phyloP scores from a whole-genome alignment of 2,797 vertebrate species.

The Enteromius treurensis region DNA sequence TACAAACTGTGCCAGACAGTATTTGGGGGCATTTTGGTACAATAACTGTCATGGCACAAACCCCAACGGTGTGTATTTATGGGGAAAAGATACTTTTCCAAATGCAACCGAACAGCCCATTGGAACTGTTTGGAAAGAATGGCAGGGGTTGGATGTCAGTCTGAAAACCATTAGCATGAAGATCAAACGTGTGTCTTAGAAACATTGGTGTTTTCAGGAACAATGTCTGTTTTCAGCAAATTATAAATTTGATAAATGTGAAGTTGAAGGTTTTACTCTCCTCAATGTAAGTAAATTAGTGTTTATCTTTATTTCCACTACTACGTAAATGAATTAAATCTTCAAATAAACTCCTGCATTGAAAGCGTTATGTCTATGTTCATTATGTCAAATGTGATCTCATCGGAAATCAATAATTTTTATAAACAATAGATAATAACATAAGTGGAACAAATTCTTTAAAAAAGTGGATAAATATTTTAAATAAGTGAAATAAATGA shows the following conservation, averaged over 20 bases:
- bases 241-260: neutral
- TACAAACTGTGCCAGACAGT: constrained; percentile 51
- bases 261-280: neutral
- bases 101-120: no score
- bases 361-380: neutral
- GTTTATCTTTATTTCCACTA: neutral
- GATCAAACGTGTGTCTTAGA: neutral
- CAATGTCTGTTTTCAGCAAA: no score
- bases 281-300: neutral
- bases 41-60: fast-evolving
- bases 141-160: neutral
- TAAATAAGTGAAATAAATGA: no score
- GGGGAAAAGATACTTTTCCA: neutral
- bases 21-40: neutral
- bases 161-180: neutral
- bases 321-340: neutral
- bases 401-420: no score
- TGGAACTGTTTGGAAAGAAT: neutral
- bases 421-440: no score
- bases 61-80: neutral
- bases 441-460: no score
- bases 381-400: neutral
- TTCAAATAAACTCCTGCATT: neutral
- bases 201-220: neutral
- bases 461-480: no score